Evolutionary conservation across 2,888 invertebrate species (phyloP), one percentile per base, ranked within the genome.

Genomic region (Achlya flavicornis): DNA sequence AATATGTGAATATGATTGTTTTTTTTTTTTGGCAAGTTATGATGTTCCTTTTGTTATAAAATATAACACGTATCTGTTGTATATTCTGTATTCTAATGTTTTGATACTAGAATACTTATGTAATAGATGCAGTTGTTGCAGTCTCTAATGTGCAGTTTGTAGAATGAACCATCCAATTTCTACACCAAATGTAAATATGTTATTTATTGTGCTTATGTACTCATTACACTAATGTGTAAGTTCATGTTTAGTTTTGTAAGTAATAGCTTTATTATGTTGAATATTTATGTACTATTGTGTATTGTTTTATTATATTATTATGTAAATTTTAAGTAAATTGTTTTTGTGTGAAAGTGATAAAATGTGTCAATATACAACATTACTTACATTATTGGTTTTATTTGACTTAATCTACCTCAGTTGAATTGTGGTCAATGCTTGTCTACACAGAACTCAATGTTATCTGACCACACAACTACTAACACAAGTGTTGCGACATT

Each of bases 281-380:
- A 83, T 88, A 89, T 89, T 89, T 89, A 89, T 88, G 84, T 84
- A 86, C 77, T 73, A 85, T 84, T 85, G 84, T 88, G 85, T 89
- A 90, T 88, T 84, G 84, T 80, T 90, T 87, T 90, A 88, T 87
- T 89, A 87, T 86, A 26, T 26, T 26, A 26, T 26, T 26, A 82
- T 92, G 87, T 91, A 91, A 90, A 91, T 90, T 93, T 87, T 92
- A 91, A 90, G 87, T 83, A 79, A 85, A 83, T 86, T 89, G 91
- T 92, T 93, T 88, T 91, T 84, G 91, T 89, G 92, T 93, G 92
- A 85, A 91, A 87, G 89, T 90, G 91, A 91, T 90, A 87, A 88
- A 87, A 88, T 86, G 87, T 90, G 88, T 92, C 91, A 92, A 92
- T 92, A 92, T 91, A 93, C 88, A 91, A 89, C 83, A 91, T 89